phyloP scores from a whole-genome alignment of 2,113 vertebrate genomes.

The Zosterops lateralis region DNA sequence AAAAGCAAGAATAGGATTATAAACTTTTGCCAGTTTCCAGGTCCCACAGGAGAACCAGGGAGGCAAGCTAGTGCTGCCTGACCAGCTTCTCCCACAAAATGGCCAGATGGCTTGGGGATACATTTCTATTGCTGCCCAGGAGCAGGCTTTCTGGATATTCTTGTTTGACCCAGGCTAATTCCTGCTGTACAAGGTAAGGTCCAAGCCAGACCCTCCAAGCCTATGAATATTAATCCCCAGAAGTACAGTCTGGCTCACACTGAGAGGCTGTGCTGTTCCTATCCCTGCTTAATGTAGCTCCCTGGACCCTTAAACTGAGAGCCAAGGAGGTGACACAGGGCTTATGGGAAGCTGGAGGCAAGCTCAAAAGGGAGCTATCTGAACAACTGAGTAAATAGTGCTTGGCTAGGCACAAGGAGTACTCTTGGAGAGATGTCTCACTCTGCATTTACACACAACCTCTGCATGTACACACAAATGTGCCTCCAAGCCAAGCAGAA shows the following conservation, averaged over 20 bases:
- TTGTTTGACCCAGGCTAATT: background rate
- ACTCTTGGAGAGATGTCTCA: background rate
- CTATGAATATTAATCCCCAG: background rate
- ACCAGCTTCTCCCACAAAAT: background rate
- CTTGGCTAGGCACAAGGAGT: background rate
- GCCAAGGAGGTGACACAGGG: background rate
- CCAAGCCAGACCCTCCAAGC: background rate
- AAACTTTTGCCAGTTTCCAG: background rate
- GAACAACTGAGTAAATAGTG: background rate
- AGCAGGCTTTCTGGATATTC: background rate
- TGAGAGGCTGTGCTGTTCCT: background rate
- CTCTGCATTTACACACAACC: background rate
- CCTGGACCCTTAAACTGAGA: background rate
- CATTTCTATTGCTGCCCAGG: background rate
- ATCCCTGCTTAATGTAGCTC: background rate
- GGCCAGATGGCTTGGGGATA: accelerated
- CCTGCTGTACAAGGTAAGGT: background rate
- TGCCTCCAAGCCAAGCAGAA: background rate
- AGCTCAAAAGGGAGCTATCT: background rate
- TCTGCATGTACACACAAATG: background rate
- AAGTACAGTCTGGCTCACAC: background rate
- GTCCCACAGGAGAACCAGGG: background rate
- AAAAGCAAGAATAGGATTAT: background rate
- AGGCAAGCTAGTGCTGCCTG: background rate
- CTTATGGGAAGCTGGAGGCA: background rate